These are phyloP conservation scores for Cyanocitta stelleri DNA, from an alignment of 2,113 vertebrate genomes.

Conservation along the genomic window DNA sequence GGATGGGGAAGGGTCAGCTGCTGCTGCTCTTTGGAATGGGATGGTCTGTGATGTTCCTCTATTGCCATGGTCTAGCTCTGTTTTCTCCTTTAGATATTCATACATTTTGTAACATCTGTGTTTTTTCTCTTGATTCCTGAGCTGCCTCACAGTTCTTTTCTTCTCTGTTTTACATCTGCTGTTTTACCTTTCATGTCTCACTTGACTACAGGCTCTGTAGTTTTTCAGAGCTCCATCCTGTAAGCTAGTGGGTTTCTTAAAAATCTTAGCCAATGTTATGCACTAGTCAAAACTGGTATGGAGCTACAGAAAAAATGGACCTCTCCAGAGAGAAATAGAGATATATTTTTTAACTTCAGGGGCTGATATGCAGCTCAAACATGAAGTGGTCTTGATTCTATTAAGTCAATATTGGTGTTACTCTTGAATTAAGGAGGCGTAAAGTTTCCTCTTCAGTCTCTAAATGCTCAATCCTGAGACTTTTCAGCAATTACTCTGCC, in stretches of 20 bases:
- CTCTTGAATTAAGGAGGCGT: not conserved
- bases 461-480: not conserved
- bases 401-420: not conserved
- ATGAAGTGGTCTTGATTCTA: not conserved
- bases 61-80: not conserved
- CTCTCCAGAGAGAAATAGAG: not conserved
- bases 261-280: not conserved
- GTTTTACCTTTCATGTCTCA: not conserved
- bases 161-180: not conserved
- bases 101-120: not conserved
- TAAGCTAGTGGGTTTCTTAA: not conserved
- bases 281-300: not conserved
- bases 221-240: not conserved
- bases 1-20: not conserved
- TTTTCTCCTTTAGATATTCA: not conserved
- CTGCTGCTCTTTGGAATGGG: not conserved
- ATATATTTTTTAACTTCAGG: not conserved
- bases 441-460: not conserved
- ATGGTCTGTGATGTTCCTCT: not conserved
- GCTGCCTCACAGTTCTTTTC: not conserved
- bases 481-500: not conserved
- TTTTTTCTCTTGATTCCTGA: not conserved
- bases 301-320: not conserved
- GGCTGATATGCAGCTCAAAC: not conserved
- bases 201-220: not conserved